A percentile compares a stretch with the other conserved stretches of the same genome.
These are phyloP conservation scores for Geotrupes spiniger DNA, from an alignment of 2,888 invertebrate species.

Conservation along the genomic window DNA sequence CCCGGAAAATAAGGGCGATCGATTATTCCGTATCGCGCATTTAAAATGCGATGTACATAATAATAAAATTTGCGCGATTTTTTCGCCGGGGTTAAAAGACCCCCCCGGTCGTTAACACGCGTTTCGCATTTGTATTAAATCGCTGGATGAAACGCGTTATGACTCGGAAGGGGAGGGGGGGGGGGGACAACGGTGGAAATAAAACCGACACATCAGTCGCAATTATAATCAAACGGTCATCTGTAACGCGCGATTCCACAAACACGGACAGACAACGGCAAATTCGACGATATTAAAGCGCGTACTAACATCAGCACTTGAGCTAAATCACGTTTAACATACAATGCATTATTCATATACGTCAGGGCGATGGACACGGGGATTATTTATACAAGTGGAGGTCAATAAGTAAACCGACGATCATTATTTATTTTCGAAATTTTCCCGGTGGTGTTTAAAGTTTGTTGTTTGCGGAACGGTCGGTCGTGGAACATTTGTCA, in stretches of 20 bases:
- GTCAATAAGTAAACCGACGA: constrained; percentile 12
- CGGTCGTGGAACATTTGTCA: too few relatives aligned
- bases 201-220: constrained; percentile 18
- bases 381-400: constrained; percentile 15
- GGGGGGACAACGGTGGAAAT: constrained; percentile 10
- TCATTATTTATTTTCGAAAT: constrained; percentile 4
- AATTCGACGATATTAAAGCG: constrained; percentile 22
- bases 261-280: constrained; percentile 12
- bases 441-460: too few relatives aligned
- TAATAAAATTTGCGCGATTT: constrained; percentile 1
- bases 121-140: too few relatives aligned
- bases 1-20: too few relatives aligned
- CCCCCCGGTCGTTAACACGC: constrained; percentile 2
- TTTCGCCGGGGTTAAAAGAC: constrained; percentile 12
- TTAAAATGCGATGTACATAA: too few relatives aligned
- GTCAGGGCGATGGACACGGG: constrained; percentile 13
- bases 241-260: constrained; percentile 16
- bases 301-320: constrained; percentile 23
- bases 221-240: constrained; percentile 20
- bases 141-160: not conserved
- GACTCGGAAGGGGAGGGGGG: not conserved
- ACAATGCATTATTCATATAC: constrained; percentile 24
- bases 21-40: too few relatives aligned
- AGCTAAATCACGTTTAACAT: constrained; percentile 26
- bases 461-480: too few relatives aligned